A percentile compares a stretch with the other conserved stretches of the same genome.
These are phyloP conservation scores for Seira sanloemensis DNA, from an alignment of 2,888 invertebrate species.

Conservation along the genomic window DNA sequence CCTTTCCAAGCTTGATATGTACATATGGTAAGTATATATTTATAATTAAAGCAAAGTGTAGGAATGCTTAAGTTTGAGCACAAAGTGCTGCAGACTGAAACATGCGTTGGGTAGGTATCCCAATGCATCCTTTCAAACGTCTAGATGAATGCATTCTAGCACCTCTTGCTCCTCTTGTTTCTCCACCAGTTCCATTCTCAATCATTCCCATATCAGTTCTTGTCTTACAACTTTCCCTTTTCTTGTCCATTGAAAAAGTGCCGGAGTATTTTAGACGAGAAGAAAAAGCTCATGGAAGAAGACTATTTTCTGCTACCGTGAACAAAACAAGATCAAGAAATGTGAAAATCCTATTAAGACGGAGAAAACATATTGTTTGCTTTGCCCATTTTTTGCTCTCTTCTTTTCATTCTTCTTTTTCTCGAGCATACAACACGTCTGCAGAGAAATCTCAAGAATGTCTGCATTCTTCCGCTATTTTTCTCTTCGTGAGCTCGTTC, in stretches of 20 bases:
- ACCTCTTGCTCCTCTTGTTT: conserved; percentile 22
- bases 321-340: conserved; percentile 63
- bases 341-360: conserved; percentile 62
- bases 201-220: background rate
- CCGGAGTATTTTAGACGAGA: background rate
- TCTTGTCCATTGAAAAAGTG: background rate
- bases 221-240: background rate
- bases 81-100: too few species aligned
- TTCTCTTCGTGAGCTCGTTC: conserved; percentile 1
- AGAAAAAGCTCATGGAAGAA: conserved; percentile 41
- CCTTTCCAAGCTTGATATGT: too few species aligned
- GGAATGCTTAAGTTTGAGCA: too few species aligned
- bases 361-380: conserved; percentile 54
- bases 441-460: conserved; percentile 61
- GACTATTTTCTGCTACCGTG: conserved; percentile 53
- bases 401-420: conserved; percentile 42
- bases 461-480: conserved; percentile 55
- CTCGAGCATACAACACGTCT: conserved; percentile 49
- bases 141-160: too few species aligned
- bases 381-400: conserved; percentile 31
- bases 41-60: too few species aligned
- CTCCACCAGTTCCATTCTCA: conserved; percentile 46
- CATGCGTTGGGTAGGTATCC: too few species aligned
- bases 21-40: too few species aligned
- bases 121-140: too few species aligned